phyloP scores from a whole-genome alignment of 2,113 vertebrate species.

The Oryzias curvinotus region DNA sequence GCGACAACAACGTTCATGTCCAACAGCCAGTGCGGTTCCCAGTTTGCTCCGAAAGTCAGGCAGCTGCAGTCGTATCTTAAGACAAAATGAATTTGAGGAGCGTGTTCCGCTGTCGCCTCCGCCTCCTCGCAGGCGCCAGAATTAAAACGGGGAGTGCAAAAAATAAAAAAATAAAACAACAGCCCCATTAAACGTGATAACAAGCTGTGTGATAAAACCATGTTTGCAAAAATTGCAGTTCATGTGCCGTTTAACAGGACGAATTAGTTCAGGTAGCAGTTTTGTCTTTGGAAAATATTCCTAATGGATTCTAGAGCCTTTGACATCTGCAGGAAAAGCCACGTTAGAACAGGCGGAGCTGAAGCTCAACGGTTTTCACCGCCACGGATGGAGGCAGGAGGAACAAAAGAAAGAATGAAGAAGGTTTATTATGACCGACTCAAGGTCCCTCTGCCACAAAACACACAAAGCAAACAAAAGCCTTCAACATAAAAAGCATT shows the following conservation, averaged over 20 bases:
- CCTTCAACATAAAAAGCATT: too few species aligned
- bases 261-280: conserved; percentile 47
- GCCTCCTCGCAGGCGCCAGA: conserved; percentile 42
- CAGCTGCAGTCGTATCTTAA: conserved; percentile 42
- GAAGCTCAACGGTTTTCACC: too few species aligned
- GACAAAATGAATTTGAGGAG: conserved; percentile 50
- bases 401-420: too few species aligned
- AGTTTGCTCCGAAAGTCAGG: conserved; percentile 47
- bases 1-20: conserved; percentile 36
- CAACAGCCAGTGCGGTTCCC: conserved; percentile 42
- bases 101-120: conserved; percentile 27
- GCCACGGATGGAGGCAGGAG: too few species aligned
- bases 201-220: conserved; percentile 48
- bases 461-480: too few species aligned
- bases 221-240: conserved; percentile 27
- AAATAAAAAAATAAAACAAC: conserved; percentile 43
- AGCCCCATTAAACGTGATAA: conserved; percentile 57
- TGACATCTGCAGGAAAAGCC: conserved; percentile 32
- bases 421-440: too few species aligned
- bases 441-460: too few species aligned
- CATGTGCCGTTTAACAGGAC: conserved; percentile 46
- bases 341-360: conserved; percentile 30
- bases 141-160: conserved; percentile 45
- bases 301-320: conserved; percentile 41
- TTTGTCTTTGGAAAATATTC: conserved; percentile 37